Evolutionary conservation across 2,113 vertebrate species (phyloP).

Genomic region (Pterocles orientalis): DNA sequence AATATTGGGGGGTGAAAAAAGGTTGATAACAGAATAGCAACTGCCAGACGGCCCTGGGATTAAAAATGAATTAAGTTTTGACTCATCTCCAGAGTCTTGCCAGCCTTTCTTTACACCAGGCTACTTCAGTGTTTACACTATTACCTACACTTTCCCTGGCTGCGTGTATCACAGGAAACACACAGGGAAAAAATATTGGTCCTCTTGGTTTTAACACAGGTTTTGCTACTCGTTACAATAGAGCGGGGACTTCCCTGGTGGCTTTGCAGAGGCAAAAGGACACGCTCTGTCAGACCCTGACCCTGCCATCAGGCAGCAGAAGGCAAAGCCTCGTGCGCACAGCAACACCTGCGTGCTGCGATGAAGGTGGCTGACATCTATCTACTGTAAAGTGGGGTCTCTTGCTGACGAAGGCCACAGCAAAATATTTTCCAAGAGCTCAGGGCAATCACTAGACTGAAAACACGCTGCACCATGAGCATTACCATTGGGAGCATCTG

Average conservation of each 20-base stretch:
- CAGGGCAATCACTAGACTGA: accelerated
- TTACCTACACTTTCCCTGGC: background rate
- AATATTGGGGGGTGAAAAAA: slow-evolving; percentile 29
- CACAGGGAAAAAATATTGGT: background rate
- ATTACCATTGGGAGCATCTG: background rate
- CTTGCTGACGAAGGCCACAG: background rate
- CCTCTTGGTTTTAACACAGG: background rate
- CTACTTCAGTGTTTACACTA: background rate
- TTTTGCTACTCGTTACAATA: background rate
- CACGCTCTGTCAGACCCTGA: background rate
- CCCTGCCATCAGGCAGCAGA: background rate
- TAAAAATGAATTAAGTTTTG: slow-evolving; percentile 50
- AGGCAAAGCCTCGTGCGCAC: accelerated
- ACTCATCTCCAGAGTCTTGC: slow-evolving; percentile 1
- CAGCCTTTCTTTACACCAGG: background rate
- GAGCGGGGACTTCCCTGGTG: background rate
- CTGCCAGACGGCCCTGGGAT: background rate
- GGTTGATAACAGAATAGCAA: slow-evolving; percentile 33
- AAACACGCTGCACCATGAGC: background rate
- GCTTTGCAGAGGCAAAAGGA: background rate
- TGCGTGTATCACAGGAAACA: background rate
- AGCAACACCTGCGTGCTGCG: accelerated
- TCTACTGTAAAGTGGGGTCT: background rate
- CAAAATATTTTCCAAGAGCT: background rate
- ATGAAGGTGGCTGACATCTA: background rate